Evolutionary conservation across 2,113 vertebrate species (phyloP).

Genomic region (Mastomys coucha): DNA sequence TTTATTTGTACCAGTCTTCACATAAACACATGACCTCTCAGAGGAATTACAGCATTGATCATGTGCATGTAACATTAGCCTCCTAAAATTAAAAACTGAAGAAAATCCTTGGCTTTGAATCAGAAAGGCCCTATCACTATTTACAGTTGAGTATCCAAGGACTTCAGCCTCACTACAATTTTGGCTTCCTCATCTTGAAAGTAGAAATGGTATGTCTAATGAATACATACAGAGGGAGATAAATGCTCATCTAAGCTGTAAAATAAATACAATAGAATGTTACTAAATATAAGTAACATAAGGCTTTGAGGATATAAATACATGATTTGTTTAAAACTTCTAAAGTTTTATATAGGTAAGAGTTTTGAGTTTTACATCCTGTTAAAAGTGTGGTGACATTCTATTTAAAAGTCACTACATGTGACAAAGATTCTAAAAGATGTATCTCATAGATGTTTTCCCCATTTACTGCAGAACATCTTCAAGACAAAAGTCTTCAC

Average conservation of each 20-base stretch:
- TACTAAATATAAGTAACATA: not conserved
- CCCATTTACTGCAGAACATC: not conserved
- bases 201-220: not conserved
- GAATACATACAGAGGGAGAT: not conserved
- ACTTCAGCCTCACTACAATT: not conserved
- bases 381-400: not conserved
- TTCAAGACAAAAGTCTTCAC: not conserved
- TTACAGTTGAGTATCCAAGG: not conserved
- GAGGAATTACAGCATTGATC: not conserved
- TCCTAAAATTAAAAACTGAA: constrained; percentile 18
- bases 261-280: not conserved
- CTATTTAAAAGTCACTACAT: not conserved
- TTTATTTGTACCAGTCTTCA: not conserved
- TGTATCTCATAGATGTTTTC: not conserved
- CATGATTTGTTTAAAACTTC: not conserved
- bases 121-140: not conserved
- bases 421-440: not conserved
- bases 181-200: constrained; percentile 15
- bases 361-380: not conserved
- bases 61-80: not conserved
- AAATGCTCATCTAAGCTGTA: not conserved
- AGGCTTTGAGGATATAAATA: not conserved
- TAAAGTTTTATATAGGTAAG: not conserved
- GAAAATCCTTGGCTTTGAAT: not conserved
- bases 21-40: not conserved